A percentile compares a stretch with the other conserved stretches of the same genome.
phyloP scores from a whole-genome alignment of 2,797 vertebrate genomes.

The Microchirus variegatus region DNA sequence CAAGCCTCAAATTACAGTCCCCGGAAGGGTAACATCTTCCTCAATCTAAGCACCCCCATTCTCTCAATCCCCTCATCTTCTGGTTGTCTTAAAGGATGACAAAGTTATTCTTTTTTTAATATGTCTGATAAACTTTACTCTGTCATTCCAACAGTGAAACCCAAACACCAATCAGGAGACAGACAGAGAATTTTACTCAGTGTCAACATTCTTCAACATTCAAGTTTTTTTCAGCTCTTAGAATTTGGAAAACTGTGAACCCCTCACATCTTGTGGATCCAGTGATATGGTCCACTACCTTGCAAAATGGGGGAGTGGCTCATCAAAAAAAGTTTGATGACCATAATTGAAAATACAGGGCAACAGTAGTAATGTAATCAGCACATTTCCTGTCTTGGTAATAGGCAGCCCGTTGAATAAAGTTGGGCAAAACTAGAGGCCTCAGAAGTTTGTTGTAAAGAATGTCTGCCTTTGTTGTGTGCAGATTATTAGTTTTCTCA shows the following conservation, averaged over 20 bases:
- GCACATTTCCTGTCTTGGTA: slow-evolving; percentile 76
- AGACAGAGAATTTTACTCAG: slow-evolving; percentile 5
- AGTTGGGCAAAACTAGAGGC: slow-evolving; percentile 59
- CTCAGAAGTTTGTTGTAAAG: slow-evolving; percentile 63
- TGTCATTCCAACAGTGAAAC: slow-evolving; percentile 53
- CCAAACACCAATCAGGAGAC: slow-evolving; percentile 55
- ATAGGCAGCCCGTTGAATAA: slow-evolving; percentile 60
- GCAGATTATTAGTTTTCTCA: slow-evolving; percentile 51
- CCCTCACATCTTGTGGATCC: not conserved
- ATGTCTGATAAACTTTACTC: slow-evolving; percentile 48
- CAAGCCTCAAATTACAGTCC: slow-evolving; percentile 78
- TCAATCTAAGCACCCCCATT: slow-evolving; percentile 54
- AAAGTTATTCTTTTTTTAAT: slow-evolving; percentile 67
- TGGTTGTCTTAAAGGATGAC: slow-evolving; percentile 59
- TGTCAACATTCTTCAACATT: slow-evolving; percentile 42
- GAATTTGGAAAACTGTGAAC: slow-evolving; percentile 6
- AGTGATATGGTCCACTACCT: slow-evolving; percentile 29
- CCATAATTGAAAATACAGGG: slow-evolving; percentile 74
- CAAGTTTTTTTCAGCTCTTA: slow-evolving; percentile 19
- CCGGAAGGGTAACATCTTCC: slow-evolving; percentile 74
- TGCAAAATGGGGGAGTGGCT: slow-evolving; percentile 1
- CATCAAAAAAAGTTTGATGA: slow-evolving; percentile 47
- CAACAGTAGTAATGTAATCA: slow-evolving; percentile 79
- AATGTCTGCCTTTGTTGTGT: slow-evolving; percentile 75
- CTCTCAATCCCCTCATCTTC: slow-evolving; percentile 43